phyloP scores from a whole-genome alignment of 1,140 invertebrate genomes.

The Cydia amplana region DNA sequence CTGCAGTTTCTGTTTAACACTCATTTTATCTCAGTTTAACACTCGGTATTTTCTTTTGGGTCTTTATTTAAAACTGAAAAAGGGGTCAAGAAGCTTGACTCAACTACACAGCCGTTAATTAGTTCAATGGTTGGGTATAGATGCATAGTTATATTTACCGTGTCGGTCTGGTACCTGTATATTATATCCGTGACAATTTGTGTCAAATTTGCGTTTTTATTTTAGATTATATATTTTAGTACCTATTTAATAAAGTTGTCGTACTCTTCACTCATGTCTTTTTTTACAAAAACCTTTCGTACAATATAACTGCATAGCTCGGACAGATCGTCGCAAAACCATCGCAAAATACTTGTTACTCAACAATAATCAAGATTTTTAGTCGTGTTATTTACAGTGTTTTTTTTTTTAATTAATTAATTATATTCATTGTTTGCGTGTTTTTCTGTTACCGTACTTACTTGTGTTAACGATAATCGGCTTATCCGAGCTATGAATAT shows the following conservation, averaged over 20 bases:
- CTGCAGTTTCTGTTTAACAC: too few species aligned
- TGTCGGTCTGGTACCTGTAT: slow-evolving; percentile 31
- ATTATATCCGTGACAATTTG: slow-evolving; percentile 35
- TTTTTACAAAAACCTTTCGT: not conserved
- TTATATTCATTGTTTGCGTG: too few species aligned
- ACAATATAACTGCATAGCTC: too few species aligned
- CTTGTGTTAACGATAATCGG: too few species aligned
- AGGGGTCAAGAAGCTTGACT: not conserved
- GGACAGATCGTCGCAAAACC: too few species aligned
- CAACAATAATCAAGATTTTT: too few species aligned
- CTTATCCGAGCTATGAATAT: too few species aligned
- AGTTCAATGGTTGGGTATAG: slow-evolving; percentile 27
- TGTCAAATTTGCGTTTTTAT: slow-evolving; percentile 53
- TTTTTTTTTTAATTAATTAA: too few species aligned
- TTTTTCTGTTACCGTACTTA: too few species aligned
- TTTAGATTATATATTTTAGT: slow-evolving; percentile 47
- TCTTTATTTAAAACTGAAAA: not conserved
- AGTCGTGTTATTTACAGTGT: too few species aligned
- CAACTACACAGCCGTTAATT: not conserved
- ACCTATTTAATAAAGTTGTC: slow-evolving; percentile 42
- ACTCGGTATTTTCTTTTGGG: not conserved
- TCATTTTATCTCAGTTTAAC: too few species aligned
- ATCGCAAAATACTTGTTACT: too few species aligned
- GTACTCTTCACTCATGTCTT: slow-evolving; percentile 19
- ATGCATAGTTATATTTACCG: slow-evolving; percentile 24